phyloP scores from a whole-genome alignment of 2,113 vertebrate species.

The Carassius auratus region DNA sequence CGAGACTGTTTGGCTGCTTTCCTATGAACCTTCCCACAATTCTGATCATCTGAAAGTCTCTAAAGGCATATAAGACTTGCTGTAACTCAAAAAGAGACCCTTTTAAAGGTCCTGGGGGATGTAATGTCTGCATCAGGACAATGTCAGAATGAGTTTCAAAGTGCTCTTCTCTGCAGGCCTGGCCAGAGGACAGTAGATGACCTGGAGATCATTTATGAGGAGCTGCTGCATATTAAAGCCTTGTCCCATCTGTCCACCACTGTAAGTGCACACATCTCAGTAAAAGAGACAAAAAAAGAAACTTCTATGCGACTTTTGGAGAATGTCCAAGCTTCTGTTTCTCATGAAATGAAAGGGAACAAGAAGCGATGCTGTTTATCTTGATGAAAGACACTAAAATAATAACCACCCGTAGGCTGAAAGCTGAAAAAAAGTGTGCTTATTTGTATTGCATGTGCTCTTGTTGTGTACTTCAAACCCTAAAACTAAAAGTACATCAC shows the following conservation, averaged over 20 bases:
- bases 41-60: not conserved
- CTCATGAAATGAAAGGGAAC: too few species aligned
- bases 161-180: constrained; percentile 74
- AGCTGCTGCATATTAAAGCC: constrained; percentile 96
- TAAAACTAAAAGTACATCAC: too few species aligned
- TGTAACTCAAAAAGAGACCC: not conserved
- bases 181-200: constrained; percentile 92
- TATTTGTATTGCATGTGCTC: too few species aligned
- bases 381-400: not conserved
- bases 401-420: not conserved
- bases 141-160: not conserved
- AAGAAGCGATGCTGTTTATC: not conserved
- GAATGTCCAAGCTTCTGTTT: not conserved
- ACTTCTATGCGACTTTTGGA: too few species aligned
- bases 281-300: not conserved
- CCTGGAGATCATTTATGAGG: constrained; percentile 96
- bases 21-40: constrained; percentile 13
- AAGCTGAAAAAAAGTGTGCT: not conserved
- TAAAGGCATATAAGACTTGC: not conserved
- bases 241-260: constrained; percentile 97
- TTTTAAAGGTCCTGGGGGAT: not conserved
- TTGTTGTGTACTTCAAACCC: too few species aligned
- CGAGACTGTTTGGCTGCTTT: constrained; percentile 3
- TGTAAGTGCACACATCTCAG: constrained; percentile 73
- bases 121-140: not conserved